Percentiles rank a stretch among this genome's conserved stretches.
phyloP scores from a whole-genome alignment of 1,140 invertebrate species.

The Drosophila lini region DNA sequence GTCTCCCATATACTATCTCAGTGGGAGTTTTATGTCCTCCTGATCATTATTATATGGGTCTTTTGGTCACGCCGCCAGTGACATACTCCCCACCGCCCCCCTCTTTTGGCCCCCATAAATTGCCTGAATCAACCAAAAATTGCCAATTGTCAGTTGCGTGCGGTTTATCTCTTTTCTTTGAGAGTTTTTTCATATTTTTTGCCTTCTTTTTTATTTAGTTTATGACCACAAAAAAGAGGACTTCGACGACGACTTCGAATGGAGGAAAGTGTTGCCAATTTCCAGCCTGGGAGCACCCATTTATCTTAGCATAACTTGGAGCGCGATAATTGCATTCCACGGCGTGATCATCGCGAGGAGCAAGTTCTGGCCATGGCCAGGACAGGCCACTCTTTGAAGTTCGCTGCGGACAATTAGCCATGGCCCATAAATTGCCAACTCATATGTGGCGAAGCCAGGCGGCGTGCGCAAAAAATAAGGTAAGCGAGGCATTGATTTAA shows the following conservation, averaged over 20 bases:
- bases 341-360: constrained; percentile 14
- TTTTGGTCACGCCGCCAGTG: constrained; percentile 64
- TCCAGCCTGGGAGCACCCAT: constrained; percentile 48
- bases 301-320: constrained; percentile 81
- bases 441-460: constrained; percentile 49
- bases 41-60: constrained; percentile 33
- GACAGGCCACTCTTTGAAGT: constrained; percentile 68
- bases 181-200: constrained; percentile 26
- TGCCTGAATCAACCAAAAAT: constrained; percentile 70
- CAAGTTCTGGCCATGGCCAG: constrained; percentile 17
- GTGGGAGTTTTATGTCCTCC: background rate
- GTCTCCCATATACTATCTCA: background rate
- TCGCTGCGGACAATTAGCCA: constrained; percentile 76
- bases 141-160: constrained; percentile 53
- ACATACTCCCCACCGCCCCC: background rate
- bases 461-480: constrained; percentile 21
- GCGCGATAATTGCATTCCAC: constrained; percentile 78
- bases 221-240: constrained; percentile 27
- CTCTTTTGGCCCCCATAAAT: constrained; percentile 49
- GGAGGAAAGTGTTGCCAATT: constrained; percentile 76
- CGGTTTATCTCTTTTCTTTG: constrained; percentile 7
- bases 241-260: constrained; percentile 3
- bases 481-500: constrained; percentile 76
- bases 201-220: constrained; percentile 42
- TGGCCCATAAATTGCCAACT: constrained; percentile 78